phyloP scores from a whole-genome alignment of 2,797 vertebrate species.

The Allobates femoralis region DNA sequence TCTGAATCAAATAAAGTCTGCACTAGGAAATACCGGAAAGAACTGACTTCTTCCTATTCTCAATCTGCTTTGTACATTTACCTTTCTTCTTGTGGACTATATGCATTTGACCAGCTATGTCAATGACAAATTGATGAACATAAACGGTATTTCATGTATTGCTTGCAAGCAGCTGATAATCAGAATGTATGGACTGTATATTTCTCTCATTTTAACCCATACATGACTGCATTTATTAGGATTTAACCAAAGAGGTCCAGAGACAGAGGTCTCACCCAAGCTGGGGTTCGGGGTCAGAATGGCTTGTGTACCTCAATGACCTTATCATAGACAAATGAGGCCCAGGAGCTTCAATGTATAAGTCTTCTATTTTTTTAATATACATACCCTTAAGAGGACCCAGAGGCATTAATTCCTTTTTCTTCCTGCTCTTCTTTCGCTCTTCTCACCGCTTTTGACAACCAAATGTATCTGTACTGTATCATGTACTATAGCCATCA shows the following conservation, averaged over 20 bases:
- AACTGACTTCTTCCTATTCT: conserved; percentile 9
- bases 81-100: conserved; percentile 27
- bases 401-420: too few relatives aligned
- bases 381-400: too few relatives aligned
- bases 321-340: too few relatives aligned
- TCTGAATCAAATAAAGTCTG: conserved; percentile 37
- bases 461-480: too few relatives aligned
- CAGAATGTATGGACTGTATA: background rate
- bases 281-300: too few relatives aligned
- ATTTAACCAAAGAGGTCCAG: background rate
- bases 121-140: conserved; percentile 18
- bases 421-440: background rate
- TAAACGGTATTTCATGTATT: background rate
- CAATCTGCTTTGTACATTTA: conserved; percentile 37
- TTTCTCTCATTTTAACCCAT: background rate
- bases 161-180: background rate
- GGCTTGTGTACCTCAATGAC: too few relatives aligned
- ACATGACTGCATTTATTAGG: too few relatives aligned
- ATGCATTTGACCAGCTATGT: conserved; percentile 2
- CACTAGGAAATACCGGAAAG: conserved; percentile 17
- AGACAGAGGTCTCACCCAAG: background rate
- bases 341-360: too few relatives aligned
- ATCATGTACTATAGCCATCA: too few relatives aligned
- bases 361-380: too few relatives aligned
- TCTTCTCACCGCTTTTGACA: background rate